Evolutionary conservation across 1,140 invertebrate species (phyloP), one percentile per base, ranked within the genome.

Genomic region (Drosophila nigrodunni): DNA sequence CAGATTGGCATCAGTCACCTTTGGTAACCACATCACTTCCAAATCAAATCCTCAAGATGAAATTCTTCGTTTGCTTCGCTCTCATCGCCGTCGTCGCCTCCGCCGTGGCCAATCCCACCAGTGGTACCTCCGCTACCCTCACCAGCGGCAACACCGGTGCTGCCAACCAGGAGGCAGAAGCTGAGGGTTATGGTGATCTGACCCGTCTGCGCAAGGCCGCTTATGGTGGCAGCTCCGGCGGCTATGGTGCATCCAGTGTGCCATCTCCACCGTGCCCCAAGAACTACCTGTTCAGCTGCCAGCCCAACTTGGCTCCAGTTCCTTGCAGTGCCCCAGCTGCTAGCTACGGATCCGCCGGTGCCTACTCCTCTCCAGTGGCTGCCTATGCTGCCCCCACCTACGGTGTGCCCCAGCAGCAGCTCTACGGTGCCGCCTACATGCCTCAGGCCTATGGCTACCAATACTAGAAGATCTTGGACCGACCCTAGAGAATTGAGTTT

Each of bases 221-320:
- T 21, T 90, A 90, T 13, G 87, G 82, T 7, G 82, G 46, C 49
- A 80, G 87, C 78, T 74, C 87, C n/a, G 87, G 86, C 55, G 78
- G 86, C 7, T 89, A 89, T 64, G 87, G 87, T 7, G 82, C 39
- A 58, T 50, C 83, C 52, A 90, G 87, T 58, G 66, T 90, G 35
- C 82, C 74, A 59, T 74, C 88, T 52, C 80, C 88, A 50, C 83
- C 88, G n/a, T 91, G 88, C 80, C 88, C 88, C 60, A 90, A 88
- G 75, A 91, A 91, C 80, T 91, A 88, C 25, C 59, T 91, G 78
- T 91, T 91, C 80, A 91, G 88, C 88, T 91, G 88, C 77, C 88
- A 91, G 73, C 88, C 88, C 52, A 91, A 83, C 46, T 61, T 91
- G 39, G 88, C 88, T 21, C 88, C 88, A 65, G 88, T 91, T 18